These are phyloP conservation scores for Spea bombifrons DNA, from an alignment of 2,113 vertebrate genomes.

Conservation along the genomic window DNA sequence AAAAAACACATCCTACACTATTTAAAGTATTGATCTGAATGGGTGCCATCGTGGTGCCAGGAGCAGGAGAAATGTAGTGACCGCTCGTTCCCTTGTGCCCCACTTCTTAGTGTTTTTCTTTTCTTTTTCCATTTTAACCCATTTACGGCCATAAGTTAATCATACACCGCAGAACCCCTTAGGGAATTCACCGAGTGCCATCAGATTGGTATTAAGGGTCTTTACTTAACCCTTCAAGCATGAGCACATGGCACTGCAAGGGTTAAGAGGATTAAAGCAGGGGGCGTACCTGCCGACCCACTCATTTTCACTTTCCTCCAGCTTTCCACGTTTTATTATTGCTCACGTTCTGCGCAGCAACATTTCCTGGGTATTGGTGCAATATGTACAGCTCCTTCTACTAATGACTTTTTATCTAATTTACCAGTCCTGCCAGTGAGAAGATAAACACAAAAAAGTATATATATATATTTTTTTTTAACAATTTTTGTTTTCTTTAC, in stretches of 20 bases:
- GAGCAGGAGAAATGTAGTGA: constrained; percentile 30
- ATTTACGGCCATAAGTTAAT: not conserved
- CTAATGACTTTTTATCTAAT: constrained; percentile 5
- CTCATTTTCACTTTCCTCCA: not conserved
- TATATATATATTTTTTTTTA: constrained; percentile 26
- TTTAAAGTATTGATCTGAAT: not conserved
- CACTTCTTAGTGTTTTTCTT: constrained; percentile 4
- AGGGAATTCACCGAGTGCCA: not conserved
- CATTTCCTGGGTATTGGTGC: not conserved
- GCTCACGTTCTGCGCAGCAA: not conserved
- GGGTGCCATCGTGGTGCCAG: not conserved
- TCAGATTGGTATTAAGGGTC: not conserved
- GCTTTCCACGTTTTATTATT: not conserved
- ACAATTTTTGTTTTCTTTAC: not conserved
- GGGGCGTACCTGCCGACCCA: not conserved
- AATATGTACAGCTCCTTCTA: constrained; percentile 41
- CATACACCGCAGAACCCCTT: not conserved
- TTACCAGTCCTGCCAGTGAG: constrained; percentile 16
- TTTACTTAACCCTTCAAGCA: not conserved
- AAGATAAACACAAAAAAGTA: constrained; percentile 40
- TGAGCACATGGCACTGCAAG: not conserved
- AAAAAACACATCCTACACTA: not conserved
- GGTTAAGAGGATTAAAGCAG: not conserved
- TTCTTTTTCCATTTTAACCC: not conserved
- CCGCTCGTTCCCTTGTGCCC: constrained; percentile 3